These are phyloP conservation scores for Epinotia bilunana DNA, from an alignment of 2,888 invertebrate species.

Conservation along the genomic window DNA sequence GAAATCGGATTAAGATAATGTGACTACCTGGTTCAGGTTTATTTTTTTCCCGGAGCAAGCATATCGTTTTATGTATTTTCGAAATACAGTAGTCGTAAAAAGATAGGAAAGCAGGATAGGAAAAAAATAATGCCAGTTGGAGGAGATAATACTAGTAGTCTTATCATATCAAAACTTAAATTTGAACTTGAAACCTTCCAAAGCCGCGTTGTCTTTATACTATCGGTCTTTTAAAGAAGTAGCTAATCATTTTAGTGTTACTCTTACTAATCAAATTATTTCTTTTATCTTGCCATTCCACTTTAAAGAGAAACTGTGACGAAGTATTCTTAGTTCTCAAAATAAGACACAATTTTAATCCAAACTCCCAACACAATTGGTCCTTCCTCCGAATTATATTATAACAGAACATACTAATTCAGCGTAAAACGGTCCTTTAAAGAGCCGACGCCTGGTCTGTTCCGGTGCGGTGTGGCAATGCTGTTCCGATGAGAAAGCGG, in stretches of 20 bases:
- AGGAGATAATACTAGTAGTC: neutral
- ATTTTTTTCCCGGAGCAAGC: neutral
- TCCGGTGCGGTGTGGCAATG: neutral
- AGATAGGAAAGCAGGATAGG: neutral
- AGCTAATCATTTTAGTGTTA: too few species aligned
- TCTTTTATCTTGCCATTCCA: too few species aligned
- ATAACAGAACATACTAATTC: conserved; percentile 11
- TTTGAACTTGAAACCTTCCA: neutral
- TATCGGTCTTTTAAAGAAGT: too few species aligned
- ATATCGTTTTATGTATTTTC: neutral
- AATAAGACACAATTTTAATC: neutral
- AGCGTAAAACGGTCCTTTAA: neutral
- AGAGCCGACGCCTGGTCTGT: neutral
- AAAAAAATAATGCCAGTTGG: neutral
- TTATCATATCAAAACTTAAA: neutral
- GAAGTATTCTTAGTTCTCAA: neutral
- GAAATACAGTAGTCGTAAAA: neutral
- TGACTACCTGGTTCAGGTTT: neutral
- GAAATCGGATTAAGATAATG: neutral
- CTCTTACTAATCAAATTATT: too few species aligned
- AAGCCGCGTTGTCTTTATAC: neutral
- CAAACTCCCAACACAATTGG: neutral
- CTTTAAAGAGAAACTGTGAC: neutral
- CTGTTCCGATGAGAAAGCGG: neutral
- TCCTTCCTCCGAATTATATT: neutral